Evolutionary conservation across 92 coral and sea anemone species (phyloP), one percentile per base, ranked within the genome.

Genomic region (Micromussa lordhowensis): DNA sequence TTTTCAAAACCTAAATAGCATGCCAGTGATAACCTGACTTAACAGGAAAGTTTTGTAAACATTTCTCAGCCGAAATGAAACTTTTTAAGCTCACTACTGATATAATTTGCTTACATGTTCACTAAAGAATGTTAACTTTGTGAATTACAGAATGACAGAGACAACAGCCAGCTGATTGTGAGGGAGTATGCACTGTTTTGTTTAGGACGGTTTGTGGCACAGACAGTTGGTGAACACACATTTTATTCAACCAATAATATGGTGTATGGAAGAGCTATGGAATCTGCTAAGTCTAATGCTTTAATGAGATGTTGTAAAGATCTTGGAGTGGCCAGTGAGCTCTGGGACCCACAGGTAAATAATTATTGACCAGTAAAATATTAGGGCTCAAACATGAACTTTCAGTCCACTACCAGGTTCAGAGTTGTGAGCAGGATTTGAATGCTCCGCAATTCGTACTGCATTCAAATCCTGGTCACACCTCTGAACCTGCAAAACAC

Each of bases 231-330:
- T 38, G 99, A 98, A 83, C 99, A 98, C 76, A 98, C 99, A 8
- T 98, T 98, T 81, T 98, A 94, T 72, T 95, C 98, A 14, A 58
- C 81, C 40, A 96, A 95, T 14, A 98, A 98, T 73, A 98, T 96
- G 98, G 99, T 94, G 36, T 98, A 98, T 90, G 99, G 99, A 21
- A 96, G 94, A 82, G 99, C 99, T 29, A 96, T 98, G 98, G 99
- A 98, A 71, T 92, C 99, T 7, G 99, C 99, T 40, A 98, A 94
- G 85, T 98, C 99, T 15, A 98, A 98, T 82, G 99, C 99, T 35
- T 85, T 98, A 48, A 96, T 98, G 94, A 94, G 99, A 64, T 98
- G 99, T 85, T 98, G 99, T 88, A 98, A 98, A 90, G 99, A 98
- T 44, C 94, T 98, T 77, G 99, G 99, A 16, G 98, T 98, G 71